Percentiles rank a stretch among this genome's conserved stretches.
phyloP scores from a whole-genome alignment of 2,113 vertebrate species.

The Muscicapa adusta region DNA sequence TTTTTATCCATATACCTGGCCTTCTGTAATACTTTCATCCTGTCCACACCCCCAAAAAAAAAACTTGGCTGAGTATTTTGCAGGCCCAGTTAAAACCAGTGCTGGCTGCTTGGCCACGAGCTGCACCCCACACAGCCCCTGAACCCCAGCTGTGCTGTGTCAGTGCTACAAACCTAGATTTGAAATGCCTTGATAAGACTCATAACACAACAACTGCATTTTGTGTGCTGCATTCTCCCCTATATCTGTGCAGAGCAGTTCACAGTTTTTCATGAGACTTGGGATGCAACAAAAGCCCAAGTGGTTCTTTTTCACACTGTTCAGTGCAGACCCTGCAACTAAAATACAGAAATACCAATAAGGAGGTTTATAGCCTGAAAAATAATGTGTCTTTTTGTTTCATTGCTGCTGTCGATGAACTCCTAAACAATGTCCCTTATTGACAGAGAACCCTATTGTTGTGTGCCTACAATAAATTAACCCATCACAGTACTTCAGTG shows the following conservation, averaged over 20 bases:
- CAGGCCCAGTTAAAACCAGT: neutral
- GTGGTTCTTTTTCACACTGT: neutral
- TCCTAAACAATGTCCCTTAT: neutral
- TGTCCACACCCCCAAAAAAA: fast-evolving
- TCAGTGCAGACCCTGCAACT: neutral
- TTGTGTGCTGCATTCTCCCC: neutral
- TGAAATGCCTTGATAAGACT: neutral
- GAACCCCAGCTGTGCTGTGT: neutral
- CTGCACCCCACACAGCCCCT: neutral
- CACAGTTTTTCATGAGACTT: neutral
- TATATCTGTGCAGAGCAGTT: neutral
- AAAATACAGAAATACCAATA: neutral
- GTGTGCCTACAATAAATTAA: neutral
- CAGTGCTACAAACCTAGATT: neutral
- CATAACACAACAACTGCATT: neutral
- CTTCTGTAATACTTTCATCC: neutral
- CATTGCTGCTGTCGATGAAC: neutral
- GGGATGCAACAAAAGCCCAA: neutral
- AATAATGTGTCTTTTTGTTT: neutral
- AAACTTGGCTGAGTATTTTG: neutral
- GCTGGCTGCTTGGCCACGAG: neutral
- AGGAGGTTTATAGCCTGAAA: neutral
- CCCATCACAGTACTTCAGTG: neutral
- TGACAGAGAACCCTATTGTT: neutral
- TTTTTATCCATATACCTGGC: neutral